Evolutionary conservation across 2,113 vertebrate genomes (phyloP), one percentile per base, ranked within the genome.

Genomic region (Pyrgilauda ruficollis): DNA sequence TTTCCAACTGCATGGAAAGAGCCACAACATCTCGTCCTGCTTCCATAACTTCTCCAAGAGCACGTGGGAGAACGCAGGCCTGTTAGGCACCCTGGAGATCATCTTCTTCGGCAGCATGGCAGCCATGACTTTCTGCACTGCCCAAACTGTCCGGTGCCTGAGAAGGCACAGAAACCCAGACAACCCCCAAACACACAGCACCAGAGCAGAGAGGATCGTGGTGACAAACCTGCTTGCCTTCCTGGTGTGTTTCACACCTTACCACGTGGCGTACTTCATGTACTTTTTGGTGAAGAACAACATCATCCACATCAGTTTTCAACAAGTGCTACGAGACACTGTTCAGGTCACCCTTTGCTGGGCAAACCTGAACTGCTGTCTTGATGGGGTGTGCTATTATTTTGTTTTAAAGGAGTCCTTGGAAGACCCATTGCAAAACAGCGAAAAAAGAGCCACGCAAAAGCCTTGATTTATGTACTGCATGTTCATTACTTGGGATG

Each of bases 241-340:
- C 86, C 53, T 98, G n/a, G 59, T 98, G 37, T 98, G 98, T 41
- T 98, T 98, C 91, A 98, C 96, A 1, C 98, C 98, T 15, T 98
- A 98, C 73, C 98, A 98, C 1, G 9, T 98, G 44, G 94, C 90
- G 0, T 94, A 96, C 11, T 74, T 97, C 3, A 1, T 97, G 26
- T 98, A 98, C 67, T 98, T 98, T 56, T 74, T 97, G 68, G 84
- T 94, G 53, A 98, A 97, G 93, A 96, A 90, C 13, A 13, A 27
- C 4, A 18, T 94, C 4, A 56, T 89, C n/a, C 41, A 33, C 3
- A 9, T 1, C 21, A 37, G 52, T 66, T 41, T 49, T 16, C 67
- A 84, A 24, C 30, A 27, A 35, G 35, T 27, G n/a, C 89, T 98
- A 37, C 94, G 95, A 46, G 27, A 85, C 5, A 67, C 81, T 3